Base-by-base conservation (phyloP, 2,797 vertebrate genomes). In the Echiichthys vipera region DNA sequence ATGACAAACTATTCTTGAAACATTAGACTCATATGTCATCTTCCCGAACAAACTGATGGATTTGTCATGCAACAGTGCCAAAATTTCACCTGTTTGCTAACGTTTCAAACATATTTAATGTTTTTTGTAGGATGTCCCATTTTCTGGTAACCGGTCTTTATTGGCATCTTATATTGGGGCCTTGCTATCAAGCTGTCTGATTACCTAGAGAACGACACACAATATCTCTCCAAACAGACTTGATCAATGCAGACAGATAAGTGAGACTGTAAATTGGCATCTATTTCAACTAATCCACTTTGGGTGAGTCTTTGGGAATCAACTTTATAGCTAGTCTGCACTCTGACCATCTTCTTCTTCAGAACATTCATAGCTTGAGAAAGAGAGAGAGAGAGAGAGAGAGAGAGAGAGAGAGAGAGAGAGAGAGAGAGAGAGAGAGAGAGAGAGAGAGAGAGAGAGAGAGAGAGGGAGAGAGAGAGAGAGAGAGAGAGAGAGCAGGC, bases 161-260 rank as follows among this genome's bases (percentile, higher is more conserved):
- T 24, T 39, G 24, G 15, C n/a, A 64, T 71, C 20, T 15, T 55
- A 13, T 57, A 57, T 36, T 36, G 18, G 14, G 51, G 11, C 22
- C 13, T 34, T 36, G 42, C 22, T 69, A 29, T 56, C 57, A 24
- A 12, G 36, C 29, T 1, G 17, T 54, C 39, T 32, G 20, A 30
- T 50, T 45, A 49, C n/a, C n/a, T 15, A 22, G 18, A 46, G 20
- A 40, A 59, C 47, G 40, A 56, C 24, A 67, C 32, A 65, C 29
- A 24, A 36, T 75, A n/a, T 58, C 56, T 68, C 58, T 63, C n/a
- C 50, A 51, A 49, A 67, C 57, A 27, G 39, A 39, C 25, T 49
- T 47, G 71, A 74, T 74, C 59, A 58, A 37, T 69, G 53, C 58
- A 46, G 59, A 47, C 32, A 54, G 17, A 73, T 17, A 34, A 47